phyloP scores from a whole-genome alignment of 2,888 invertebrate species.

The Hydropsyche betteni region DNA sequence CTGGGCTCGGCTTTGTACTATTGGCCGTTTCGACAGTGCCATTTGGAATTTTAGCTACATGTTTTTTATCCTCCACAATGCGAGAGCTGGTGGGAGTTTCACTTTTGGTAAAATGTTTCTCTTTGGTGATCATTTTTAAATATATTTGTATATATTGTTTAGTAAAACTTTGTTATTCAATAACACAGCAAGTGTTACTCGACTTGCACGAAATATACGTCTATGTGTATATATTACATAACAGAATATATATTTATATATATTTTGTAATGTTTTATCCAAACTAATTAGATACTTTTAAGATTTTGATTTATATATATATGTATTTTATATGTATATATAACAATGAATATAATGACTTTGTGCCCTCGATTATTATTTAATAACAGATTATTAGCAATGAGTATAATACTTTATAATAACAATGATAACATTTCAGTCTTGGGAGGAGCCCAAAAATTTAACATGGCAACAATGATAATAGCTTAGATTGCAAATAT shows the following conservation, averaged over 20 bases:
- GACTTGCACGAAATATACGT: conserved; percentile 17
- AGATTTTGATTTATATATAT: conserved; percentile 15
- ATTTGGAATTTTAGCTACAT: conserved; percentile 42
- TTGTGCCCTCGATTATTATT: conserved; percentile 48
- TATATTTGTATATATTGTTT: no score
- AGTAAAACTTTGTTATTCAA: no score
- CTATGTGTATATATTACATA: conserved; percentile 12
- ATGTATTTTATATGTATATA: conserved; percentile 24
- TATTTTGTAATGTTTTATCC: conserved; percentile 5
- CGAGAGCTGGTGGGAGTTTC: conserved; percentile 65
- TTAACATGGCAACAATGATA: conserved; percentile 48
- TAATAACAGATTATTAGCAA: conserved; percentile 40
- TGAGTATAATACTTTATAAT: conserved; percentile 38
- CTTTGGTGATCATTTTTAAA: conserved; percentile 52
- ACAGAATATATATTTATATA: conserved; percentile 31
- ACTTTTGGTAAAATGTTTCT: conserved; percentile 64
- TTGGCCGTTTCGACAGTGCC: conserved; percentile 53
- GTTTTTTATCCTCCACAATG: conserved; percentile 62
- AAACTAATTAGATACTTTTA: not conserved
- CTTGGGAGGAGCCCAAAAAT: conserved; percentile 46
- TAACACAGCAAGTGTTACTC: not conserved
- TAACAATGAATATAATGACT: conserved; percentile 39
- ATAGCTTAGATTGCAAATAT: conserved; percentile 45
- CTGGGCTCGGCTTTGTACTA: conserved; percentile 62
- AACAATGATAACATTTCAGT: conserved; percentile 50